A percentile compares a stretch with the other conserved stretches of the same genome.
These are phyloP conservation scores for Lethenteron reissneri DNA, from an alignment of 2,113 vertebrate species.

Conservation along the genomic window DNA sequence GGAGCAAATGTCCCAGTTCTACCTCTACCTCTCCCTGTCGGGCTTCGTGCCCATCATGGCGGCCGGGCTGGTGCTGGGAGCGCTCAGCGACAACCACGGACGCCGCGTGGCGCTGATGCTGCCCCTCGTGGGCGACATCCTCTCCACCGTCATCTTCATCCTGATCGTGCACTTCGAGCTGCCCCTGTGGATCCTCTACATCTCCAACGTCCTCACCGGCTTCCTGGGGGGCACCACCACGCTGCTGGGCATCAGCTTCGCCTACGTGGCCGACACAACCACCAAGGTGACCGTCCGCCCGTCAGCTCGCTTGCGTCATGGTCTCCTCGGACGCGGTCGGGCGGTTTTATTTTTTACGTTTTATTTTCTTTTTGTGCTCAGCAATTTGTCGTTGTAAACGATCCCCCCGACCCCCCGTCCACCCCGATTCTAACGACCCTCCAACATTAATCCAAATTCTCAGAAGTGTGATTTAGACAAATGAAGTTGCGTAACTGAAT, in stretches of 20 bases:
- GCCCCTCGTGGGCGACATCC: constrained; percentile 35
- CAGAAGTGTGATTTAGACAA: no score
- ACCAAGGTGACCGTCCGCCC: constrained; percentile 15
- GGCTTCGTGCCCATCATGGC: constrained; percentile 42
- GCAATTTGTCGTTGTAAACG: no score
- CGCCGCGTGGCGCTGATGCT: constrained; percentile 54
- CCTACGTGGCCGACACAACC: constrained; percentile 56
- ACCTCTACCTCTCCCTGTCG: constrained; percentile 40
- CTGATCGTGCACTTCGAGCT: constrained; percentile 39
- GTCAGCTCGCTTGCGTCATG: background rate
- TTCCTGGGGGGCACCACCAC: constrained; percentile 53
- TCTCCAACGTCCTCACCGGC: constrained; percentile 28
- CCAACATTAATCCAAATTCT: no score
- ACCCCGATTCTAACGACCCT: no score
- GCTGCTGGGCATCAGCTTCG: constrained; percentile 56
- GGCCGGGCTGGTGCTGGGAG: constrained; percentile 54
- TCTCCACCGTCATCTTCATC: constrained; percentile 26
- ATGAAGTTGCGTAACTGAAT: no score
- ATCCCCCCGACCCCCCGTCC: no score
- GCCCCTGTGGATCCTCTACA: constrained; percentile 40
- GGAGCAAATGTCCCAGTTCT: constrained; percentile 47
- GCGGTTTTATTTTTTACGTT: no score
- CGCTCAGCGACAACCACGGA: constrained; percentile 52
- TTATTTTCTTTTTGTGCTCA: no score
- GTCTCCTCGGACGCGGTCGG: no score